Base-by-base conservation (phyloP, 2,797 vertebrate species). In the Sciaenops ocellatus region DNA sequence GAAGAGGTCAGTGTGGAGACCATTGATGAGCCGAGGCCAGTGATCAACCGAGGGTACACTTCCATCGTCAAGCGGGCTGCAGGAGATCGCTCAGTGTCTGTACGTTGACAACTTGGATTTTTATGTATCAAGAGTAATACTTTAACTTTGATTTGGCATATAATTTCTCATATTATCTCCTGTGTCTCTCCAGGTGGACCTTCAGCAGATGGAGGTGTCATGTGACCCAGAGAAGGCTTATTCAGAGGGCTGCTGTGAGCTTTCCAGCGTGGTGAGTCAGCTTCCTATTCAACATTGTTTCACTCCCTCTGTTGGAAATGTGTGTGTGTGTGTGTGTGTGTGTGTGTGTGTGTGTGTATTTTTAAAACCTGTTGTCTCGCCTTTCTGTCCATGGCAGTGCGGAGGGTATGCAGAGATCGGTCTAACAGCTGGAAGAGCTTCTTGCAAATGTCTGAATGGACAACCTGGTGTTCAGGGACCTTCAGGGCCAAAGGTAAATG, bases 191-290 rank as follows among this genome's bases (percentile, higher is more conserved):
- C 76, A 95, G 94, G 87, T 95, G 80, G 94, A 96, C 74, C 93
- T 95, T 69, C 95, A 96, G 85, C 94, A 96, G 91, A 94, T 95
- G 92, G 90, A 95, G 68, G 93, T 96, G 63, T 93, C 91, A 61
- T 93, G 90, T 90, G 94, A 96, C 10, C 90, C 94, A n/a, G 93
- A 95, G 78, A 90, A 95, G 91, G 89, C 92, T 28, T 92, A 88
- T 67, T 94, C 93, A 76, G 96, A 97, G 79, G 86, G 90, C 82
- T 96, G 96, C 90, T 97, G 96, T 78, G 96, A 96, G 80, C 94
- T 96, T 68, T 95, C 95, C 47, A 93, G 74, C 26, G 89, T 95
- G 83, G 96, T 96, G 83, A 94, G 94, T 94, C 59, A 55, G 48
- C 63, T 69, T 38, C 18, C 18, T 47, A 30, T 61, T 72, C 54